phyloP scores from a whole-genome alignment of 1,140 invertebrate species.

The Ceratoteleas bidentatus region DNA sequence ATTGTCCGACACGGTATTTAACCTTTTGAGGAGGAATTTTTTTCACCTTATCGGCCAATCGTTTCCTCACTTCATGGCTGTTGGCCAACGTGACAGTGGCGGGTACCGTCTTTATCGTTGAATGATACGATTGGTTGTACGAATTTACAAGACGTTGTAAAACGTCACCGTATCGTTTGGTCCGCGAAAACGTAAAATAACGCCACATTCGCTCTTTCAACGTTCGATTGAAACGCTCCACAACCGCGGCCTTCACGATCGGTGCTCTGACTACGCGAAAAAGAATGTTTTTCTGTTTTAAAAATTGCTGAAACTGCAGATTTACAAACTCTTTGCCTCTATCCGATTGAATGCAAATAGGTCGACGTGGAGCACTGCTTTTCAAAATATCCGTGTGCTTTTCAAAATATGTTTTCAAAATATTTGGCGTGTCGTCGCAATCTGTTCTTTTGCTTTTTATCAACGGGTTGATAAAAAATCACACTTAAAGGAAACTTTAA shows the following conservation, averaged over 20 bases:
- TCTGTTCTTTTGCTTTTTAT: too few species aligned
- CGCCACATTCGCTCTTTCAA: too few species aligned
- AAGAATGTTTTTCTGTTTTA: conserved; percentile 37
- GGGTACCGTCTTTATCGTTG: conserved; percentile 26
- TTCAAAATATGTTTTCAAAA: conserved; percentile 2
- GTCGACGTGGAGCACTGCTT: not conserved
- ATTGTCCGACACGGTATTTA: conserved; percentile 20
- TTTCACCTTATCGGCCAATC: not conserved
- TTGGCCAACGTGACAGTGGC: conserved; percentile 21
- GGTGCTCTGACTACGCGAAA: conserved; percentile 57
- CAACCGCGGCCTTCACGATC: too few species aligned
- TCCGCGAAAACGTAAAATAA: conserved; percentile 35
- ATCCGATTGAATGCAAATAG: conserved; percentile 40
- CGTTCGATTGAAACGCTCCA: too few species aligned
- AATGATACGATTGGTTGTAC: conserved; percentile 42
- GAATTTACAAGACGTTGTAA: conserved; percentile 18
- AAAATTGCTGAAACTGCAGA: conserved; percentile 38
- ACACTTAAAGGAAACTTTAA: too few species aligned
- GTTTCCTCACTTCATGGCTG: not conserved
- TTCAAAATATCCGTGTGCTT: conserved; percentile 13
- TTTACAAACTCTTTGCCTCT: conserved; percentile 49
- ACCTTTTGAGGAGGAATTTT: not conserved
- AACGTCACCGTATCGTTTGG: conserved; percentile 49
- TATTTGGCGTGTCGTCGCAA: too few species aligned
- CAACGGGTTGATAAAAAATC: too few species aligned